These are phyloP conservation scores for Semibalanus balanoides DNA, from an alignment of 1,140 invertebrate species.

Conservation along the genomic window DNA sequence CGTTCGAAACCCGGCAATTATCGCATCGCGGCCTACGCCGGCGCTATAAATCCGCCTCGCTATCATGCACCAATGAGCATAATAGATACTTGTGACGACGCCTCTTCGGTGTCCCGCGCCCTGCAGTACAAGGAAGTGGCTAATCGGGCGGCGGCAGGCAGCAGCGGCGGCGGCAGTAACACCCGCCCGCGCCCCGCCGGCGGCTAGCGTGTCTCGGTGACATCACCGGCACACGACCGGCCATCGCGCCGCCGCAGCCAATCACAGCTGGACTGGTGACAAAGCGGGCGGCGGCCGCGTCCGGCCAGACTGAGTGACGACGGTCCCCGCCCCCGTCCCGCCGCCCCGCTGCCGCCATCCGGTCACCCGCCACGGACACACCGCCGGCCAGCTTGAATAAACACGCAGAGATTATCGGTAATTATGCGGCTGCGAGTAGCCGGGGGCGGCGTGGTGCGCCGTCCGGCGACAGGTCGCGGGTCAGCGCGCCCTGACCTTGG, in stretches of 20 bases:
- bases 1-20: neutral
- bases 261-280: neutral
- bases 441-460: no score
- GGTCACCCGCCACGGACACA: neutral
- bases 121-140: neutral
- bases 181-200: no score
- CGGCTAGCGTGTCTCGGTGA: neutral
- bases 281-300: no score
- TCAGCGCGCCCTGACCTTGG: neutral
- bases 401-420: neutral
- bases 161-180: no score
- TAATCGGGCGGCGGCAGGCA: neutral
- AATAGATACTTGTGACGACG: neutral
- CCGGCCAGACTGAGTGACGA: neutral
- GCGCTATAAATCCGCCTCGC: neutral
- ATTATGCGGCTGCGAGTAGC: neutral
- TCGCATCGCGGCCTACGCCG: neutral
- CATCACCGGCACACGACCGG: neutral
- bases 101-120: neutral
- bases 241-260: neutral
- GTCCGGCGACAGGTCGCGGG: neutral
- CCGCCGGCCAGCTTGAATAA: neutral
- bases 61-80: neutral
- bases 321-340: no score
- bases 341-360: no score